Evolutionary conservation across 1,140 invertebrate species (phyloP), one percentile per base, ranked within the genome.

Genomic region (Pseudomyrmex cubaensis): DNA sequence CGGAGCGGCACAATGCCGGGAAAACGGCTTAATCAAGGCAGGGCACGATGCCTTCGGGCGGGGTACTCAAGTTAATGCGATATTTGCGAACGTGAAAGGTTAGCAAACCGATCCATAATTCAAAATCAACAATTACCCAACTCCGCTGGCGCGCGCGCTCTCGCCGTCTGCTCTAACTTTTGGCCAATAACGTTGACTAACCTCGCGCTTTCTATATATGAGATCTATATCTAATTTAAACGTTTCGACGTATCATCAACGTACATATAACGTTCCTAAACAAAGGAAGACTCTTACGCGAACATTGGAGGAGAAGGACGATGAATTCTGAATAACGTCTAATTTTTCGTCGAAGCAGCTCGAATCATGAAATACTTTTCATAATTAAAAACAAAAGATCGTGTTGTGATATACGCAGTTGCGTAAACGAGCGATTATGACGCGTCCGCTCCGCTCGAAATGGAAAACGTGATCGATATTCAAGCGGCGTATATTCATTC

Each of bases 1-100:
- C 54, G 74, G 64, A 52, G 48, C 52, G 25, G 48, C 59, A 76
- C 73, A 69, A 84, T 83, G 62, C 76, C 73, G 25, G 82, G 85
- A 87, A 35, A 87, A 84, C 85, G 82, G 83, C 75, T 87, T 87
- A 87, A 87, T 87, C 54, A 86, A 84, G 62, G 69, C 82, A 22
- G 67, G 52, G 35, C 35, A 67, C 50, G 20, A 7, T 84, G 85
- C 57, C 73, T 35, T 22, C 56, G 48, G 56, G 44, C 17, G 17
- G 35, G 35, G 12, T 66, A 52, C 61, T 61, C 69, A 15, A 48
- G 76, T 85, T 82, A 77, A 50, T 48, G 63, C 56, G 54, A 82
- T 89, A 86, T 89, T 90, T 89, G 74, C 75, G 20, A 83, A 69
- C 75, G 73, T 84, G 69, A 59, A 82, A 59, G 74, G 22, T 78